Base-by-base conservation (phyloP, 2,888 invertebrate species). In the Pinctada fucata region DNA sequence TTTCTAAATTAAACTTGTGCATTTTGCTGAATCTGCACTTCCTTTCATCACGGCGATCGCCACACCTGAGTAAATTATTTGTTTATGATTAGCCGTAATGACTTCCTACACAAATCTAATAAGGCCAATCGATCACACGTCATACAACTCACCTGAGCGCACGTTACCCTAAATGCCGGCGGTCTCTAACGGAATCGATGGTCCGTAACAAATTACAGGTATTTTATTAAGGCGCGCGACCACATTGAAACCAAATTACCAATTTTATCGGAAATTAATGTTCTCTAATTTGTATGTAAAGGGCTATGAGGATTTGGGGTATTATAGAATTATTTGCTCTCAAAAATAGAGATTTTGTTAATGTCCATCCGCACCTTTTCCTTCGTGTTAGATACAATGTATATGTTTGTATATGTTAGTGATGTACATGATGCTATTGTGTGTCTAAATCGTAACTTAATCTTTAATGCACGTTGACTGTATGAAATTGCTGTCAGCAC, bases 11-110 rank as follows among this genome's bases (percentile, higher is more conserved):
- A n/a, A n/a, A 31, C 31, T 31, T 31, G 31, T 31, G 31, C 31
- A 31, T 31, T 31, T 31, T 31, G 31, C 31, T 31, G 31, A 31
- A 31, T 31, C 31, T 31, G 31, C 31, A 31, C 31, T 31, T 31
- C 31, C 31, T 31, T 31, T 31, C 31, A 31, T 31, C 31, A 58
- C 58, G 6, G 13, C 58, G 13, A 13, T 13, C 58, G 8, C 58
- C 58, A 58, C 58, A 58, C 58, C 58, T 58, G 58, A 58, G 58
- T 58, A 6, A 58, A 58, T 58, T 58, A 13, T 58, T 58, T 58
- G 13, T 58, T 58, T 58, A 58, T 13, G 1, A 58, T 58, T 58
- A 13, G 8, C 58, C 58, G 13, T 58, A 6, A 58, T 58, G 1
- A 58, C 58, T 13, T 58, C 58, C 13, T 13, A 58, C 58, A 13